These are phyloP conservation scores for Stenichneumon culpator DNA, from an alignment of 2,888 invertebrate genomes.

Conservation along the genomic window DNA sequence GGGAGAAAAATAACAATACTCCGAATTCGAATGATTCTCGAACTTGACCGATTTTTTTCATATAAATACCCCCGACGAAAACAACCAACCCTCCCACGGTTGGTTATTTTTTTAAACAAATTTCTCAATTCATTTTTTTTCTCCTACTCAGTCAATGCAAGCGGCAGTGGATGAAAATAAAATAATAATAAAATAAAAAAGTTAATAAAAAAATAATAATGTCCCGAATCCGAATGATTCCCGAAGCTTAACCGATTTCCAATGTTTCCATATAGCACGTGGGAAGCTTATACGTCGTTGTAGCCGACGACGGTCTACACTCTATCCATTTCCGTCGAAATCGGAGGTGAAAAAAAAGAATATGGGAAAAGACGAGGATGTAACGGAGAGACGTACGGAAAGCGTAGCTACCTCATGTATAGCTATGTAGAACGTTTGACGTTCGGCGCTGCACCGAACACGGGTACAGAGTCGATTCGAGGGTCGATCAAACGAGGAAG, in stretches of 20 bases:
- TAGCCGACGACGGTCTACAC: conserved; percentile 4
- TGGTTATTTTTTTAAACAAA: no score
- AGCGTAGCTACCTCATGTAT: neutral
- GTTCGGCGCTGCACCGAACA: conserved; percentile 13
- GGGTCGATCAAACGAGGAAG: conserved; percentile 48
- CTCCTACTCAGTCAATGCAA: neutral
- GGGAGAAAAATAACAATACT: no score
- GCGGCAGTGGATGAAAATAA: neutral
- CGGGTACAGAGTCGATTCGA: conserved; percentile 37
- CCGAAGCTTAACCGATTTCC: conserved; percentile 77
- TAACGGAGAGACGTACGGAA: neutral
- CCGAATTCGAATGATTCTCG: no score
- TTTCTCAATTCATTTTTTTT: neutral
- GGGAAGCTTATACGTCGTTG: neutral
- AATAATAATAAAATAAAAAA: no score
- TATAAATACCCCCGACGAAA: no score
- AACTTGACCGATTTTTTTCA: no score
- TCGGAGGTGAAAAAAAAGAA: neutral
- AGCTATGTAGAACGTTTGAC: conserved; percentile 10
- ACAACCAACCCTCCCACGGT: no score
- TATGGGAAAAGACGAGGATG: neutral
- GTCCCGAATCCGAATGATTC: neutral
- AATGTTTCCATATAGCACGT: conserved; percentile 70
- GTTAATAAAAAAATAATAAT: neutral
- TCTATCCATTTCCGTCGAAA: neutral